phyloP scores from a whole-genome alignment of 2,888 invertebrate species.

The Celastrina argiolus region DNA sequence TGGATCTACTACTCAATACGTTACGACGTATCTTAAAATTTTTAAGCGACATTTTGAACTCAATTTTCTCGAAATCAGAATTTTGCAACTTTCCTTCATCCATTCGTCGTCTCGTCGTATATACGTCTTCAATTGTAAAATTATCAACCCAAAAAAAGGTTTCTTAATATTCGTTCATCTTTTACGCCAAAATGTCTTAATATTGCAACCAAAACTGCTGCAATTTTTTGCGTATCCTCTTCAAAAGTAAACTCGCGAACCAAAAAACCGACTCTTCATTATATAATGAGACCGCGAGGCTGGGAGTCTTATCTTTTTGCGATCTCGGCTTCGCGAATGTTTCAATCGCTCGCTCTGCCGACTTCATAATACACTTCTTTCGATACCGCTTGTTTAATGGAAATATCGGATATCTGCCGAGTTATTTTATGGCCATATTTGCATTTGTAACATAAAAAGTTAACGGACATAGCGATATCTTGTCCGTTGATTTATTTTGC shows the following conservation, averaged over 20 bases:
- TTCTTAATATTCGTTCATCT: background rate
- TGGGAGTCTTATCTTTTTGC: conserved; percentile 47
- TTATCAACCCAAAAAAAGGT: background rate
- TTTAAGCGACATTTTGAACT: too few relatives aligned
- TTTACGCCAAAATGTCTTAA: background rate
- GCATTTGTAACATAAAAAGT: background rate
- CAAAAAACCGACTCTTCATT: background rate
- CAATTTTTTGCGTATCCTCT: background rate
- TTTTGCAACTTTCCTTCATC: too few relatives aligned
- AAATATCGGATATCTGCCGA: background rate
- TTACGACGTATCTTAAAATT: too few relatives aligned
- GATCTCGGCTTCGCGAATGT: conserved; percentile 50
- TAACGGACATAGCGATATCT: background rate
- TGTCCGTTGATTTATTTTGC: background rate
- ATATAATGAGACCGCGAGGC: background rate
- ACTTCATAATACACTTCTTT: conserved; percentile 46
- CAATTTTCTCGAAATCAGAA: too few relatives aligned
- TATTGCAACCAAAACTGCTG: background rate
- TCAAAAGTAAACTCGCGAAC: background rate
- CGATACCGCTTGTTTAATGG: conserved; percentile 10
- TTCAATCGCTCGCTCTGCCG: conserved; percentile 53
- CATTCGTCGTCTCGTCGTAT: too few relatives aligned
- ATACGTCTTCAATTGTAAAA: too few relatives aligned
- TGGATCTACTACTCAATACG: too few relatives aligned
- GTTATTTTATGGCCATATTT: background rate